Conservation (phyloP, 2,113 vertebrate species). For the Brachypodius melanocephalos region DNA sequence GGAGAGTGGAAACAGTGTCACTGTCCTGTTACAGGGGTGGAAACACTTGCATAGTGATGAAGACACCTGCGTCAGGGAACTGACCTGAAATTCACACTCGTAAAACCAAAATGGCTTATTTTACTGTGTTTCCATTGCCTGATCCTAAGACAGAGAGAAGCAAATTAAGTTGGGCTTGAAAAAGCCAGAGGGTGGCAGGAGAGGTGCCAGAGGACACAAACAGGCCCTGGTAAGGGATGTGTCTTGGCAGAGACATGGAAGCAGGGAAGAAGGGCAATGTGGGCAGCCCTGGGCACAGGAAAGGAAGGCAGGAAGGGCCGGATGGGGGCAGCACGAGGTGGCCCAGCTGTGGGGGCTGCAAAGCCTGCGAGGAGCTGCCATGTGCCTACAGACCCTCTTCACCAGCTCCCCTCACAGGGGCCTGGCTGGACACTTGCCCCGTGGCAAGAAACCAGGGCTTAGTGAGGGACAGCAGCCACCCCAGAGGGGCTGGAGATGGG, state of each 20-base stretch:
- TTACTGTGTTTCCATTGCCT: not conserved
- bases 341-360: not conserved
- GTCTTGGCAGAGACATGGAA: not conserved
- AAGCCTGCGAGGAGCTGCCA: not conserved
- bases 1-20: not conserved
- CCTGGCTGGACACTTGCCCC: accelerated
- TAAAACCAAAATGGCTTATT: not conserved
- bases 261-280: not conserved
- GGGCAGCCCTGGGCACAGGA: not conserved
- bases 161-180: not conserved
- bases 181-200: not conserved
- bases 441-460: accelerated
- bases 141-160: not conserved
- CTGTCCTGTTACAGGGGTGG: not conserved
- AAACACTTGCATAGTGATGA: accelerated
- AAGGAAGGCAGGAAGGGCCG: not conserved
- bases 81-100: not conserved
- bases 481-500: not conserved
- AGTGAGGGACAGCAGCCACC: not conserved
- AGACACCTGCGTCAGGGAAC: not conserved
- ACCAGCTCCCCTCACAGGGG: accelerated
- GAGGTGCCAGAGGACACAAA: not conserved
- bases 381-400: accelerated
- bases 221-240: not conserved
- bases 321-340: not conserved